A percentile compares a stretch with the other conserved stretches of the same genome.
These are phyloP conservation scores for Ciconia boyciana DNA, from an alignment of 2,113 vertebrate genomes.

Conservation along the genomic window DNA sequence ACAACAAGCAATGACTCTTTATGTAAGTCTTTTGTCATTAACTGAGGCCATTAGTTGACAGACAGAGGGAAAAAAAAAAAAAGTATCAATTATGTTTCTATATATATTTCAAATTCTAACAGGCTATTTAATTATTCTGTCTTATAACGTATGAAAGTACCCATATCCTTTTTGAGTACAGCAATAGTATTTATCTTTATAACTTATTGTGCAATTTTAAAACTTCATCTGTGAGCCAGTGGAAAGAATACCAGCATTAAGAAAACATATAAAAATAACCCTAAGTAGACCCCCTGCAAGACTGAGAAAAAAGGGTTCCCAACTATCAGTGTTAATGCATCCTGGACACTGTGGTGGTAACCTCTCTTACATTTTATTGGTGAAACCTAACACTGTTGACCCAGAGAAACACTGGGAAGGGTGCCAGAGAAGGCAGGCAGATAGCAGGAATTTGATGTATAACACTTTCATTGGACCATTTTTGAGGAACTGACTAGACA, in stretches of 20 bases:
- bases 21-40: neutral
- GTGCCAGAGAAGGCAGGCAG: neutral
- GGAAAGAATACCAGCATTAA: neutral
- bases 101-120: neutral
- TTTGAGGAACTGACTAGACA: neutral
- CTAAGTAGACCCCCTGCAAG: neutral
- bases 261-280: neutral
- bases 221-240: neutral
- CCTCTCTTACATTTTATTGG: neutral
- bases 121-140: neutral
- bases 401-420: neutral
- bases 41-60: neutral
- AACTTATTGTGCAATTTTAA: neutral
- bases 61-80: no score
- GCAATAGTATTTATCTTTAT: neutral
- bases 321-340: neutral
- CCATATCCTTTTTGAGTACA: neutral
- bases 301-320: neutral
- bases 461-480: neutral
- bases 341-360: neutral
- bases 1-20: accelerated
- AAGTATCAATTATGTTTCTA: neutral
- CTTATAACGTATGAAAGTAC: neutral
- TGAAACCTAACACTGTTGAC: neutral
- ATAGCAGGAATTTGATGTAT: neutral